These are phyloP conservation scores for Neolamprologus devosi DNA, from an alignment of 2,113 vertebrate genomes.

Conservation along the genomic window DNA sequence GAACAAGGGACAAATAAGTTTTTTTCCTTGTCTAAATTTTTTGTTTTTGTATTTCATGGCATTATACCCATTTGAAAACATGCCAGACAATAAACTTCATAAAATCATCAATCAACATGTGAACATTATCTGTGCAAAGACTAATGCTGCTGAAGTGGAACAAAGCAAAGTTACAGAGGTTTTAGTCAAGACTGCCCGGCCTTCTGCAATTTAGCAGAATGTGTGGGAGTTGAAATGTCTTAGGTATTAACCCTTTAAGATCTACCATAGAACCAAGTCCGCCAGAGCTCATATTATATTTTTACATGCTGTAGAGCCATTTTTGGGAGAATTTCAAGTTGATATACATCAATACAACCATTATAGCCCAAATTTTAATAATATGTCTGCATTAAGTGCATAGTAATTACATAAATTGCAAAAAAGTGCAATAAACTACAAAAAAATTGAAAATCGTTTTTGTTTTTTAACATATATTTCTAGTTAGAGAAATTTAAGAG, in stretches of 20 bases:
- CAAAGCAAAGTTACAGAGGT: not conserved
- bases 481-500: no score
- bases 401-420: no score
- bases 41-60: not conserved
- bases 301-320: no score
- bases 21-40: not conserved
- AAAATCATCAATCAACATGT: not conserved
- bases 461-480: no score
- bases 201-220: not conserved
- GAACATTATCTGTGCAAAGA: not conserved
- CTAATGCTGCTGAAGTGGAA: not conserved
- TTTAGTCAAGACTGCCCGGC: not conserved
- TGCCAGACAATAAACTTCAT: not conserved
- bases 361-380: no score
- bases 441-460: no score
- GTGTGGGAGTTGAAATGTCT: not conserved
- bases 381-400: no score
- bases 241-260: not conserved
- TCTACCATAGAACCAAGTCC: no score
- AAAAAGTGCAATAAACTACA: no score
- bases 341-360: no score
- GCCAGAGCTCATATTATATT: no score
- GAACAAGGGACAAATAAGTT: fast-evolving
- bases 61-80: not conserved
- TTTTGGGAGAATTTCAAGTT: no score